A percentile compares a stretch with the other conserved stretches of the same genome.
Conservation (phyloP, 2,797 vertebrate genomes). For the Tapirus indicus region DNA sequence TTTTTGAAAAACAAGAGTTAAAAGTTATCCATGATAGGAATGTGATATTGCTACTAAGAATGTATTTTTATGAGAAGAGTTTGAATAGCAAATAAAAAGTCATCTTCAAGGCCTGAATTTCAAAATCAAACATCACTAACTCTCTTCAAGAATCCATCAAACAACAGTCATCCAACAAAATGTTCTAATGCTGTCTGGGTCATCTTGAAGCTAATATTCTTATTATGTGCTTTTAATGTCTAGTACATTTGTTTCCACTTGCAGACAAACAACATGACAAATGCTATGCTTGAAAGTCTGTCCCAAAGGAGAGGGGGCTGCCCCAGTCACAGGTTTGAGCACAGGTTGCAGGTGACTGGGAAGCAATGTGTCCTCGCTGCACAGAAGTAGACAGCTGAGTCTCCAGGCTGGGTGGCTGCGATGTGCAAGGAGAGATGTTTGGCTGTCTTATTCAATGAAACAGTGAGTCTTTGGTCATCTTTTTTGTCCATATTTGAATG, state of each 20-base stretch:
- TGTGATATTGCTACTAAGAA: too few relatives aligned
- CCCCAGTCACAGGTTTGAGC: background rate
- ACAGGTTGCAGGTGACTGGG: background rate
- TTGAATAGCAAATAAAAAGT: background rate
- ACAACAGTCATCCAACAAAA: background rate
- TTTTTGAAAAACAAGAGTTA: background rate
- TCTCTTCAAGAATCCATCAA: too few relatives aligned
- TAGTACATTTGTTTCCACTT: background rate
- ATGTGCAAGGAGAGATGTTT: slow-evolving; percentile 67
- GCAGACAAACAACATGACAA: background rate
- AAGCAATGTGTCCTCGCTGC: slow-evolving; percentile 24
- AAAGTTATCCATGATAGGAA: too few relatives aligned
- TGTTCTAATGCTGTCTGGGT: background rate
- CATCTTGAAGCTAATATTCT: background rate
- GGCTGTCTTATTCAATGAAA: background rate
- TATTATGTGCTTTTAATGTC: background rate
- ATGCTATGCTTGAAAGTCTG: too few relatives aligned
- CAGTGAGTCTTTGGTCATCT: accelerated
- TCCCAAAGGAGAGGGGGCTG: background rate
- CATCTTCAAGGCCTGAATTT: background rate
- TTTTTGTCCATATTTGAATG: background rate
- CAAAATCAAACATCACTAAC: background rate
- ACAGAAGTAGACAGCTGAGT: slow-evolving; percentile 72
- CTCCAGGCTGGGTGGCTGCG: background rate
- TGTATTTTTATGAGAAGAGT: background rate